Evolutionary conservation across 2,797 vertebrate species (phyloP), one percentile per base, ranked within the genome.

Genomic region (Echiichthys vipera): DNA sequence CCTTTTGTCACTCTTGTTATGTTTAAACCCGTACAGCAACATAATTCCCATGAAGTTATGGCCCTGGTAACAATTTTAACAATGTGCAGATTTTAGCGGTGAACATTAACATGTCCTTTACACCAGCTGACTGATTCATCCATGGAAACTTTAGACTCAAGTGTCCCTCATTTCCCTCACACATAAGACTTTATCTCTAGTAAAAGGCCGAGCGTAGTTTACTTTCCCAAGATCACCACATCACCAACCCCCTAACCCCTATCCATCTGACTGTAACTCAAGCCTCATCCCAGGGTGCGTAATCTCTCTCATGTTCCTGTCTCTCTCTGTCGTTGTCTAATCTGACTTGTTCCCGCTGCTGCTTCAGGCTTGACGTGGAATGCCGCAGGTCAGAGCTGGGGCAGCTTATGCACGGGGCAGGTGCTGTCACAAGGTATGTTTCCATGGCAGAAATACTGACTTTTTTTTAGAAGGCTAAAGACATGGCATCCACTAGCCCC

Each of bases 401-500:
- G 73, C 87, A 79, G 83, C 56, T 75, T 74, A 71, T 59, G 73
- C 56, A 27, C 50, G 71, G 64, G 67, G 65, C 71, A 84, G 84
- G 71, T 86, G 56, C 79, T 79, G 87, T 93, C 90, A 92, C 84
- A 47, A 84, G 91, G 85, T 90, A 63, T 6, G 81, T 91, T 93
- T 90, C 91, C 87, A 91, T 89, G 81, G 81, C 84, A 69, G 56
- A 86, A 80, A 84, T 77, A 79, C 74, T 72, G 50, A 76, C 78
- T 69, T 77, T 81, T 88, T 84, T 90, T 87, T 77, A 37, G 72
- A 64, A 37, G 42, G 58, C 67, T 74, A 67, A 76, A 62, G 56
- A 68, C 79, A 83, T 78, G 66, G 70, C 77, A 80, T 74, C 46
- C 65, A 18, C 49, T 11, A 57, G 14, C 77, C 74, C 65, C 67